Evolutionary conservation across 2,113 vertebrate genomes (phyloP), one percentile per base, ranked within the genome.

Genomic region (Salvelinus alpinus): DNA sequence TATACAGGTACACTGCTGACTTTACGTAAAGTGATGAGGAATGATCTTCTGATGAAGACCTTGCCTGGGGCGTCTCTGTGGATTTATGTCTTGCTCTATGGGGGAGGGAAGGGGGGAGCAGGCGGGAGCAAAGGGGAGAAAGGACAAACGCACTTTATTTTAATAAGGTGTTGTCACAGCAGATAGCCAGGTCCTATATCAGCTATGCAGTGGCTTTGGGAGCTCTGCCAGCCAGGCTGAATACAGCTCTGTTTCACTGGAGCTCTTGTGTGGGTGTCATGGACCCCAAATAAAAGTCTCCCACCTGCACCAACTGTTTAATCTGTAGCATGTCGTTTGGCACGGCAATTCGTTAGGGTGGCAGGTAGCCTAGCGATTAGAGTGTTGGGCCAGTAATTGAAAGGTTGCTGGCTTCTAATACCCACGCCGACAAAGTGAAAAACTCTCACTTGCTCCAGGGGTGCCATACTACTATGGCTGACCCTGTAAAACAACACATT

Each of bases 1-100:
- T 90, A 90, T 76, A 69, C 8, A 18, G 25, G 66, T n/a, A 44
- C 29, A 70, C 57, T 47, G 74, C 74, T 76, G 68, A 77, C 44
- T 64, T 51, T 48, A 64, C 57, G 9, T 62, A 64, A 76, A 77
- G 70, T 51, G 22, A 77, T 71, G 75, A 77, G 54, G 68, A 70
- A 71, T 71, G 75, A 71, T 22, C 22, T 47, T 64, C 31, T 71
- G 68, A 62, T 70, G 68, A 79, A 79, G 78, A 79, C 78, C 78
- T 79, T 79, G 78, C 78, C 78, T 79, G 67, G 29, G 69, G 72
- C 69, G 5, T 3, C 44, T 31, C 14, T 24, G 54, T 70, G 66
- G 67, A 77, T 77, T 77, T 77, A 77, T 77, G 59, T 64, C 22
- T 57, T 48, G 29, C 44, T 22, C 68, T 3, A 24, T 59, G 24